Percentiles rank a stretch among this genome's conserved stretches.
These are phyloP conservation scores for Callimorpha dominula DNA, from an alignment of 2,888 invertebrate genomes.

Conservation along the genomic window DNA sequence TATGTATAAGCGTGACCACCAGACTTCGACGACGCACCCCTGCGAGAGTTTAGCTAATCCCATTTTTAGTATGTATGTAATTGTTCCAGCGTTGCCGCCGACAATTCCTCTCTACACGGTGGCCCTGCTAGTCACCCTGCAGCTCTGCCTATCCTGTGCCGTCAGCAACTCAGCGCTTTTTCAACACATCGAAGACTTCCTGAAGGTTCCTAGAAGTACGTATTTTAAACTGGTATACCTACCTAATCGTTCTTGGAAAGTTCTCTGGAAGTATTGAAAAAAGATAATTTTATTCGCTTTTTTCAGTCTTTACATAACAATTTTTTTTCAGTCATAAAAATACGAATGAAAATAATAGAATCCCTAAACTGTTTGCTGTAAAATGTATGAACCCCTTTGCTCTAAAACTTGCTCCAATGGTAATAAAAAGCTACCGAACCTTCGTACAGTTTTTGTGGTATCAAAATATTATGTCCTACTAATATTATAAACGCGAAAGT, in stretches of 20 bases:
- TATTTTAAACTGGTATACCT: conserved; percentile 13
- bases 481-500: no score
- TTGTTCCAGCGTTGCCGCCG: conserved; percentile 85
- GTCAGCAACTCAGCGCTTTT: conserved; percentile 93
- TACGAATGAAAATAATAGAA: neutral
- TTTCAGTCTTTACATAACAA: no score
- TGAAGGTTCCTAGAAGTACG: conserved; percentile 91
- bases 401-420: neutral
- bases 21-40: no score
- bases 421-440: no score
- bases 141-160: conserved; percentile 92
- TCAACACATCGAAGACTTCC: conserved; percentile 92
- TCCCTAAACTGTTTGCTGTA: neutral
- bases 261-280: neutral
- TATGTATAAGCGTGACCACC: neutral
- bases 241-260: neutral
- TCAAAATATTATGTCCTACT: no score
- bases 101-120: conserved; percentile 89
- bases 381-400: neutral
- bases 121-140: conserved; percentile 91
- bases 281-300: neutral
- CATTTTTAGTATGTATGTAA: neutral
- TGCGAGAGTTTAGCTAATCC: no score
- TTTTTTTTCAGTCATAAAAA: no score
- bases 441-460: no score